Base-by-base conservation (phyloP, 2,113 vertebrate species). In the Malurus alboscapulatus region DNA sequence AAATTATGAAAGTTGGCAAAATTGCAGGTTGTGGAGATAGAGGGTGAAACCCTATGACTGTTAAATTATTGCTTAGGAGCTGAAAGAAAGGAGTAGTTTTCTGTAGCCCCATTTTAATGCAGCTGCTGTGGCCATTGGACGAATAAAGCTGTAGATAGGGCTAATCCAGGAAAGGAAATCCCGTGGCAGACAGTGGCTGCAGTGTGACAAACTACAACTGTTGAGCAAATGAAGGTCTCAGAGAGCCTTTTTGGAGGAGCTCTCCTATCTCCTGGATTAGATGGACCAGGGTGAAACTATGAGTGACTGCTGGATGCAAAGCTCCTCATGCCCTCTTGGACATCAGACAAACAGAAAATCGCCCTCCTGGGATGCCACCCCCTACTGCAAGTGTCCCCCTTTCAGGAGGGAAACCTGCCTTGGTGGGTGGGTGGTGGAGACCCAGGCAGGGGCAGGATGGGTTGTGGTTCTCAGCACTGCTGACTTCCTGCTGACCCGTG, bases 401-500 rank as follows among this genome's bases (percentile, higher is more conserved):
- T 32, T 12, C 29, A 45, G 86, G 45, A 45, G 38, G 16, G 38
- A 26, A 3, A 8, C 27, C 34, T 48, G 57, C 36, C 40, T 36
- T 8, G 42, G 2, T 16, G 30, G 17, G 19, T 1, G 20, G 34
- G 12, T 45, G 65, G 42, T 17, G 8, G 42, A 45, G 45, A 8
- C 26, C 17, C 19, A 24, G 54, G 34, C n/a, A 65, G 51, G 24
- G 40, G 9, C 32, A 17, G 30, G 79, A 1, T 24, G 76, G 44
- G 27, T 21, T 26, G 14, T 17, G 14, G 32, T 32, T 66, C 47
- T 36, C n/a, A 26, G 62, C 2, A 3, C 62, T 36, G 45, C 45
- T 50, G 3, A 7, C 30, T 36, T 66, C 36, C n/a, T 57, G 1
- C 51, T 17, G 42, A n/a, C 3, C 0, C 36, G 17, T 0, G 2